Conservation (phyloP, 2,113 vertebrate genomes). For the Campylomormyrus tamandua region DNA sequence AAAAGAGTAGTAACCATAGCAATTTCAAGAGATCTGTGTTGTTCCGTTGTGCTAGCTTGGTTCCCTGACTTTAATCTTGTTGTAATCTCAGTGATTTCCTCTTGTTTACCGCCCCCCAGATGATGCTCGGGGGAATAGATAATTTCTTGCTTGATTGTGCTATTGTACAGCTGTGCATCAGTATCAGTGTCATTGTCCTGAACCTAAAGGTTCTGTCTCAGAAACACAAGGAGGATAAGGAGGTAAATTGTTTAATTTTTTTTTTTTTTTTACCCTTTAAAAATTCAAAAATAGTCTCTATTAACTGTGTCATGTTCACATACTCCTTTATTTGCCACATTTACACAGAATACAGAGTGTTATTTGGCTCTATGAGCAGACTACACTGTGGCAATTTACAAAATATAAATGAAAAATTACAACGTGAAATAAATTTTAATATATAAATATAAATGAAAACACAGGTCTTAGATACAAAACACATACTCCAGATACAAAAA, state of each 20-base stretch:
- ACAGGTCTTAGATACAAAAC: too few relatives aligned
- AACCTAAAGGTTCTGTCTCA: conserved; percentile 42
- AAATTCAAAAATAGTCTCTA: not conserved
- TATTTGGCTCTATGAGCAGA: not conserved
- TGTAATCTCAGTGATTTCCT: not conserved
- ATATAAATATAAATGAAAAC: not conserved
- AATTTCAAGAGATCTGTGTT: not conserved
- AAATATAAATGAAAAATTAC: not conserved
- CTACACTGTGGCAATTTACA: not conserved
- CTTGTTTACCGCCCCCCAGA: conserved; percentile 28
- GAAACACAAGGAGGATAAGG: not conserved
- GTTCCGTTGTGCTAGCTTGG: not conserved
- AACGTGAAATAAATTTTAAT: not conserved
- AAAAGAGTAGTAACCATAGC: not conserved
- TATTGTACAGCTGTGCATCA: conserved; percentile 43
- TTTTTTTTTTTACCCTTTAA: not conserved
- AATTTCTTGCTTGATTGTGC: conserved; percentile 41
- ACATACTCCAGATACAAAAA: not conserved
- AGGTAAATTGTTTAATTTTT: not conserved
- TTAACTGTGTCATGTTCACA: not conserved
- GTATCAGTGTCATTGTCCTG: conserved; percentile 39
- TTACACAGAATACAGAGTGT: not conserved
- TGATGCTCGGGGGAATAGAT: not conserved
- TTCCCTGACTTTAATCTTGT: not conserved
- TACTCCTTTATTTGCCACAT: not conserved